phyloP scores from a whole-genome alignment of 2,888 invertebrate genomes.

The Drosophila mimica region DNA sequence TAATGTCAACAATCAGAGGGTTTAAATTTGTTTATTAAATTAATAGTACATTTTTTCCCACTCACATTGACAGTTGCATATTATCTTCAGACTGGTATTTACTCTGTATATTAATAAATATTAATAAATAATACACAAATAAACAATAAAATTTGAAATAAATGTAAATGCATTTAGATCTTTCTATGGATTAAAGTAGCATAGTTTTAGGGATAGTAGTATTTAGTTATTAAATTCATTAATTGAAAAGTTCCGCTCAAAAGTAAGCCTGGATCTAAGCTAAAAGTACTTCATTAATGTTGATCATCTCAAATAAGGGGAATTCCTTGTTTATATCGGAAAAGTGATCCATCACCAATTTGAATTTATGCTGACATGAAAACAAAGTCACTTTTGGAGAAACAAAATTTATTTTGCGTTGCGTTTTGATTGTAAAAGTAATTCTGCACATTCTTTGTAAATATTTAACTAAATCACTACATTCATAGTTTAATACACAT shows the following conservation, averaged over 20 bases:
- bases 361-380: background rate
- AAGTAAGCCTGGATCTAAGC: background rate
- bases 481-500: slow-evolving; percentile 71
- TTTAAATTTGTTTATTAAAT: background rate
- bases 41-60: background rate
- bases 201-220: slow-evolving; percentile 4
- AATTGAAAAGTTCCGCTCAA: background rate
- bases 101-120: background rate
- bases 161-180: background rate
- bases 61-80: background rate
- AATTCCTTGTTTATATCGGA: background rate
- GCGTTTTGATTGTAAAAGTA: slow-evolving; percentile 71
- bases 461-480: slow-evolving; percentile 74
- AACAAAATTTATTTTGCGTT: slow-evolving; percentile 60
- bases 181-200: background rate
- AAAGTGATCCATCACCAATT: background rate
- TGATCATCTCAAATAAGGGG: background rate
- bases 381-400: slow-evolving; percentile 25
- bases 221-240: background rate
- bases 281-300: background rate
- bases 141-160: background rate
- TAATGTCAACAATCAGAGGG: background rate
- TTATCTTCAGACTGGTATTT: background rate
- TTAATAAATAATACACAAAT: background rate
- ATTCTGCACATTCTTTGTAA: slow-evolving; percentile 63